Base-by-base conservation (phyloP, 2,888 invertebrate species). In the Sinotaia quadrata region DNA sequence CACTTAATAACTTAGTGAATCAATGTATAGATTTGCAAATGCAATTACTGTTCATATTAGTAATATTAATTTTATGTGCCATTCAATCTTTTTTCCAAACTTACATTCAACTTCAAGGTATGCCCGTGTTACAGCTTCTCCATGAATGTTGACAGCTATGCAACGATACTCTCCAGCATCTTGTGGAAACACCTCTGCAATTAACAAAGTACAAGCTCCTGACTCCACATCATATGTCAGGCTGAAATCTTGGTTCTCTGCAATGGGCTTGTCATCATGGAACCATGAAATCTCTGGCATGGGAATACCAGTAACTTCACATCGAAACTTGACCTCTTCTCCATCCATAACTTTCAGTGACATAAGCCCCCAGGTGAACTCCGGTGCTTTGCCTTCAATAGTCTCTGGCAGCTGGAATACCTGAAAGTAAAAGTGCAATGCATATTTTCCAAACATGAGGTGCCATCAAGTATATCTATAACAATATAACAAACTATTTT, bases 151-250 rank as follows among this genome's bases (percentile, higher is more conserved):
- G 69, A 94, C 93, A 1, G 98, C 98, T 87, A 95, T 94, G 85
- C 97, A 98, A 18, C 96, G 96, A 87, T 98, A 98, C 2, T 97
- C 95, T 21, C 98, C 98, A 10, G 96, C 96, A 89, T 99, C 99
- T 81, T 94, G 94, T 15, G 98, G 96, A 88, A 98, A 98, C 18
- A 98, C 97, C 81, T 97, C 96, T 12, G 98, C 91, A 66, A 99
- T 92, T 89, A 98, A 97, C 65, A 99, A 91, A 5, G 97, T 97
- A 41, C 86, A 85, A 15, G 83, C 80, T 21, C 87, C 87, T 54
- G 80, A 78, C 56, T 85, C 84, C 31, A 76, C 69, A 60, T 85
- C 81, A 79, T 84, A 88, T 4, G 78, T 76, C 57, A 83, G 72
- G 62, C 81, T 74, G 75, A 85, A 80, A 75, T 87, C 83, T 67